Evolutionary conservation across 2,888 invertebrate genomes (phyloP).

Genomic region (Agapetus fuscipes): DNA sequence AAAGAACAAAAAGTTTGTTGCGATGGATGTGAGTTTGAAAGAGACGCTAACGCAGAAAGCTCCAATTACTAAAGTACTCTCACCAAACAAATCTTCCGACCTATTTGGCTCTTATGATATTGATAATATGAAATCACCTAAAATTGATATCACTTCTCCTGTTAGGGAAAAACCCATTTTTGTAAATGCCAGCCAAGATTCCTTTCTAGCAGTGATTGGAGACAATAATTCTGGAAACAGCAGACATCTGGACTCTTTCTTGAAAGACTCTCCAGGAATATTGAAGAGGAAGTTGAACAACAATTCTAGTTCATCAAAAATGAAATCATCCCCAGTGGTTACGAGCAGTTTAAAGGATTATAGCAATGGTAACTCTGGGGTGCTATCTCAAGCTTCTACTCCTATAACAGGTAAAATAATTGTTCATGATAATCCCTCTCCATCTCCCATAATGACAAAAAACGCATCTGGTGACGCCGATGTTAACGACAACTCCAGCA

Average conservation of each 20-base stretch:
- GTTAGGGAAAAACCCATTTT: constrained; percentile 2
- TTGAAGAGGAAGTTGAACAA: not conserved
- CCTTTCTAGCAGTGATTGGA: constrained; percentile 15
- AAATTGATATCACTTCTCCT: constrained; percentile 2
- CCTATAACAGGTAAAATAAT: constrained; percentile 9
- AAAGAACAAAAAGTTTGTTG: constrained; percentile 29
- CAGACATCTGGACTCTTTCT: constrained; percentile 1
- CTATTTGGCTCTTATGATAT: constrained; percentile 13
- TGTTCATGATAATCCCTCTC: constrained; percentile 6
- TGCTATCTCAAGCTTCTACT: constrained; percentile 4
- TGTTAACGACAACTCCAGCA: constrained; percentile 1
- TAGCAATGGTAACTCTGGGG: not conserved
- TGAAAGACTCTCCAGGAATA: not conserved
- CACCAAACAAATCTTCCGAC: constrained; percentile 10
- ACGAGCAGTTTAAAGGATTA: too few relatives aligned
- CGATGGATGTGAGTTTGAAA: constrained; percentile 34
- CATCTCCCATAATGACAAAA: constrained; percentile 10
- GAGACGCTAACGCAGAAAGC: constrained; percentile 24
- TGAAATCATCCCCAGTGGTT: not conserved
- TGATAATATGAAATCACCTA: constrained; percentile 13
- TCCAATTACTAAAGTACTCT: not conserved
- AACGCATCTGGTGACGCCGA: constrained; percentile 5
- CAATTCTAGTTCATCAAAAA: not conserved
- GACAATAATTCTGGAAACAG: not conserved
- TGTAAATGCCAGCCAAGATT: constrained; percentile 14